Conservation (phyloP, 2,113 vertebrate genomes). For the Erythrocebus patas region DNA sequence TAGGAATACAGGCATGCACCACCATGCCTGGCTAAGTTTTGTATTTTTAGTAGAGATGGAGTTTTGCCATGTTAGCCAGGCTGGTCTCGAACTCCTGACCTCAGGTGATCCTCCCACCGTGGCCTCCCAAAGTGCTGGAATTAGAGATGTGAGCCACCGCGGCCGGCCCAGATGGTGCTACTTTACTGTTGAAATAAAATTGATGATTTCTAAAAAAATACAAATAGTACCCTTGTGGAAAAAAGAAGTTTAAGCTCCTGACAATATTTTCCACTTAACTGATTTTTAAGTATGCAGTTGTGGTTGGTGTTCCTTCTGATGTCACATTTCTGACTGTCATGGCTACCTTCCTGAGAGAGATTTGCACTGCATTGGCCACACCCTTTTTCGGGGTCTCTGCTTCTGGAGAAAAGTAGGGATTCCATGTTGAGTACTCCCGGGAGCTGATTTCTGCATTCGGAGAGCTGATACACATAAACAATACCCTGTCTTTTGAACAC, state of each 20-base stretch:
- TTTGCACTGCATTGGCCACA: not conserved
- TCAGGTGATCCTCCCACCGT: too few species aligned
- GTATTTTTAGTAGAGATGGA: too few species aligned
- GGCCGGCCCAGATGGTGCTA: not conserved
- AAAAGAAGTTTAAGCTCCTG: not conserved
- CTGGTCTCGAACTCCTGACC: too few species aligned
- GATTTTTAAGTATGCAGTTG: not conserved
- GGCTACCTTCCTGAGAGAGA: not conserved
- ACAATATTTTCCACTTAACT: not conserved
- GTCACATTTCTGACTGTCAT: not conserved
- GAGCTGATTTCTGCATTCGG: not conserved
- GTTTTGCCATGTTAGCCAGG: too few species aligned
- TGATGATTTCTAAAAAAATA: rapidly evolving
- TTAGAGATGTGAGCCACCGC: too few species aligned
- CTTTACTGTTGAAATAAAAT: not conserved
- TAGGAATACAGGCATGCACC: too few species aligned
- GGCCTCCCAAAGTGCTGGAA: too few species aligned
- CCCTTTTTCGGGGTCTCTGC: rapidly evolving
- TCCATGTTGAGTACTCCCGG: not conserved
- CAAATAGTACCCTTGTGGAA: rapidly evolving
- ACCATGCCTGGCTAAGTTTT: too few species aligned
- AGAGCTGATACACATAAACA: not conserved
- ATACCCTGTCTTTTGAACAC: not conserved
- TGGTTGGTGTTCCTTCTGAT: not conserved
- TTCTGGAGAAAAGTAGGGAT: not conserved